Conservation (phyloP, 1,140 invertebrate species). For the Bombus waltoni region DNA sequence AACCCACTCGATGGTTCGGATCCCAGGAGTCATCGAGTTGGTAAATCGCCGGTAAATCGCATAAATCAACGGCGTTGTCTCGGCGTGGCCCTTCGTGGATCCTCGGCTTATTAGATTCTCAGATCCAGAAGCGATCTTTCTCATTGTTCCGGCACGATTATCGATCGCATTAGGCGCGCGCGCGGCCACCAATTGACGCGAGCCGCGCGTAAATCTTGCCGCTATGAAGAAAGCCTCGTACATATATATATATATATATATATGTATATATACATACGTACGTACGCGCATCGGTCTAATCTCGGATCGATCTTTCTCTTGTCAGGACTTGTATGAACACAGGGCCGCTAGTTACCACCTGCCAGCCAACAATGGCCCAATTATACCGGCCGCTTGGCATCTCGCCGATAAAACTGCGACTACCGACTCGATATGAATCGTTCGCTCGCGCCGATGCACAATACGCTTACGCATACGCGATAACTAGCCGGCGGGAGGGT, state of each 20-base stretch:
- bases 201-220: conserved; percentile 35
- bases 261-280: neutral
- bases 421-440: conserved; percentile 53
- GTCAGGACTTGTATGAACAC: conserved; percentile 31
- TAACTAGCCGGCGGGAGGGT: conserved; percentile 2
- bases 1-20: neutral
- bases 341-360: conserved; percentile 51
- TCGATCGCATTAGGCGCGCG: conserved; percentile 25
- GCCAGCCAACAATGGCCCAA: conserved; percentile 61
- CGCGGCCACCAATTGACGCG: conserved; percentile 30
- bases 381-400: conserved; percentile 41
- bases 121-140: conserved; percentile 28
- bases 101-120: conserved; percentile 31
- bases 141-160: conserved; percentile 41
- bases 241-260: neutral
- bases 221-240: conserved; percentile 37
- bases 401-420: conserved; percentile 48
- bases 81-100: neutral
- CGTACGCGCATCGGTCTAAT: conserved; percentile 26
- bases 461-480: conserved; percentile 21
- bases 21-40: neutral
- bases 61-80: conserved; percentile 24
- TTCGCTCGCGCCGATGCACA: conserved; percentile 29
- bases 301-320: conserved; percentile 54
- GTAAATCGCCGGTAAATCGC: neutral